These are phyloP conservation scores for Acipenser oxyrinchus DNA, from an alignment of 2,797 vertebrate species.

Conservation along the genomic window DNA sequence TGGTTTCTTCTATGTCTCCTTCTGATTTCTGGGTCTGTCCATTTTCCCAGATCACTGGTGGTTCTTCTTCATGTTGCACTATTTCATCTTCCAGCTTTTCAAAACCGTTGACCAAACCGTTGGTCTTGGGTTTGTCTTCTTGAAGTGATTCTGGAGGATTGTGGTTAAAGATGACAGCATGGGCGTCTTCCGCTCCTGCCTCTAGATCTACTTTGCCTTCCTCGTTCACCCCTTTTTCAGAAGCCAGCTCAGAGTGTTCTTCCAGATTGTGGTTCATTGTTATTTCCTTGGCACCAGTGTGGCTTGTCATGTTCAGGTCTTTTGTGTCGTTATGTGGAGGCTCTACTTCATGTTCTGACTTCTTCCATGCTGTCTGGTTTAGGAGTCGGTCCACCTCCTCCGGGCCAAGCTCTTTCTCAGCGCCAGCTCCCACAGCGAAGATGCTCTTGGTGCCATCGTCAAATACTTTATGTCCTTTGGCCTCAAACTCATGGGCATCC, in stretches of 20 bases:
- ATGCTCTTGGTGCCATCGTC: constrained; percentile 53
- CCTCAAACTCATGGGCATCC: constrained; percentile 18
- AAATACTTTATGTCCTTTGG: constrained; percentile 30
- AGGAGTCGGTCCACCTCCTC: constrained; percentile 51
- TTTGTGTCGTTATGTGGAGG: neutral
- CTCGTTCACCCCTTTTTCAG: neutral
- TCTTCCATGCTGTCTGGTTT: constrained; percentile 37
- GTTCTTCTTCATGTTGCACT: neutral
- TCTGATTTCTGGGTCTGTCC: constrained; percentile 9
- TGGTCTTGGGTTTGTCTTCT: constrained; percentile 10
- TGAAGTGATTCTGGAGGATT: neutral
- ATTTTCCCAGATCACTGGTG: neutral
- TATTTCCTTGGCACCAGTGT: constrained; percentile 10
- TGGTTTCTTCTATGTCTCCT: constrained; percentile 13
- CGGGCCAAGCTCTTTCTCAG: constrained; percentile 28
- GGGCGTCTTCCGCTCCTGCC: neutral
- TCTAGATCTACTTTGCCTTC: too few relatives aligned
- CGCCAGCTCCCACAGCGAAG: constrained; percentile 28
- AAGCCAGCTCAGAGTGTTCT: neutral
- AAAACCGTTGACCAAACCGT: neutral
- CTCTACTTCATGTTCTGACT: constrained; percentile 16
- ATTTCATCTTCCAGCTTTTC: neutral
- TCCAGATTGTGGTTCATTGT: neutral
- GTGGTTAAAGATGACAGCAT: neutral
- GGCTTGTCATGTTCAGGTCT: constrained; percentile 9